phyloP scores from a whole-genome alignment of 1,140 invertebrate genomes.

The Hyposmocoma kahamanoa region DNA sequence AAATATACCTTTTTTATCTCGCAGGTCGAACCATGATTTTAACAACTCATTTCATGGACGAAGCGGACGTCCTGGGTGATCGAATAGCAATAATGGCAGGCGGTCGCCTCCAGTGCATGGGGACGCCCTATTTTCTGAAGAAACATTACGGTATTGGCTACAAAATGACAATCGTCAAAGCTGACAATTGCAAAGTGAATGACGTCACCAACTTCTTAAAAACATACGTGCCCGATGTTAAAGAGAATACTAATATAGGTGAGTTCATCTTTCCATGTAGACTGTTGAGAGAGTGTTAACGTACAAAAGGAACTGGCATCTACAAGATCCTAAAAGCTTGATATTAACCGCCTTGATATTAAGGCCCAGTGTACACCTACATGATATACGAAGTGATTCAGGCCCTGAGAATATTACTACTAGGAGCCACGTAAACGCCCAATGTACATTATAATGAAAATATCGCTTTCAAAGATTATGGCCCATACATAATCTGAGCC shows the following conservation, averaged over 20 bases:
- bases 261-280: slow-evolving; percentile 7
- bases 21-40: slow-evolving; percentile 87
- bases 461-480: too few species aligned
- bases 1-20: too few species aligned
- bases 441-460: too few species aligned
- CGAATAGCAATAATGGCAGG: slow-evolving; percentile 93
- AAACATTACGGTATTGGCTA: slow-evolving; percentile 68
- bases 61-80: slow-evolving; percentile 95
- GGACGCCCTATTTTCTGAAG: slow-evolving; percentile 74
- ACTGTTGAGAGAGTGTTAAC: too few species aligned
- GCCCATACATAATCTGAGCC: too few species aligned
- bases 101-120: slow-evolving; percentile 83
- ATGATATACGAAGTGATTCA: too few species aligned
- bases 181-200: slow-evolving; percentile 69
- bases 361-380: too few species aligned
- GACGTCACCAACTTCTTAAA: slow-evolving; percentile 74
- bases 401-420: too few species aligned
- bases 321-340: too few species aligned
- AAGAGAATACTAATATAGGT: slow-evolving; percentile 61
- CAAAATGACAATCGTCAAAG: slow-evolving; percentile 58
- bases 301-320: too few species aligned
- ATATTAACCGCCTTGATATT: too few species aligned
- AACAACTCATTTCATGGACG: slow-evolving; percentile 98
- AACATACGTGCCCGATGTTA: slow-evolving; percentile 74
- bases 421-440: too few species aligned